Base-by-base conservation (phyloP, 2,797 vertebrate genomes). In the Emys orbicularis region DNA sequence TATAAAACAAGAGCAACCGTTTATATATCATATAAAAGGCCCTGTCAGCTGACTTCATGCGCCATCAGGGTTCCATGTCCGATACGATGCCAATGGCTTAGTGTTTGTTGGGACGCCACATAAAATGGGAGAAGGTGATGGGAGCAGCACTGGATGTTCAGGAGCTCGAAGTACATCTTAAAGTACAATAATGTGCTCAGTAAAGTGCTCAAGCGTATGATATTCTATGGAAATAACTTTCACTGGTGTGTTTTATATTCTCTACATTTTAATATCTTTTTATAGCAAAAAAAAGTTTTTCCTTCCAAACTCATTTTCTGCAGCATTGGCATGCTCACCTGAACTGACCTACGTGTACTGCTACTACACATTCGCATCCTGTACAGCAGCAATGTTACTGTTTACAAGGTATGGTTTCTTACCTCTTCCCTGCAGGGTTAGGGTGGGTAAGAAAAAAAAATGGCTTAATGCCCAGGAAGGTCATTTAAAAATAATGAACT, bases 401-500 rank as follows among this genome's bases (percentile, higher is more conserved):
- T 82, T 92, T 90, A 79, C 59, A 94, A 95, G 95, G 96, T 90
- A 94, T 87, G 95, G 94, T 1, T 96, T 89, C 82, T 94, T 44
- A 87, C 80, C 79, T 94, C n/a, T n/a, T n/a, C 44, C 89, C 93
- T 44, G 65, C 2, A 31, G 89, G 54, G 85, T n/a, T n/a, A n/a
- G n/a, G n/a, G n/a, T n/a, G n/a, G 89, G 95, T 87, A 96, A 96
- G 97, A 50, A 86, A 56, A 83, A 68, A 95, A 94, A 92, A 93
- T 44, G 96, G 95, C 96, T 94, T 88, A 76, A 87, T 87, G 95
- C 95, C 95, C 94, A 97, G 95, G 93, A 95, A 96, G 93, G 94
- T 90, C 19, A 96, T 97, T 97, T 96, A 89, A 97, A 97, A 98
- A 92, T 68, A 97, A 97, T 95, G 94, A 97, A 90, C 97, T 57